Conservation (phyloP, 1,140 invertebrate genomes). For the Brachionus angularis region DNA sequence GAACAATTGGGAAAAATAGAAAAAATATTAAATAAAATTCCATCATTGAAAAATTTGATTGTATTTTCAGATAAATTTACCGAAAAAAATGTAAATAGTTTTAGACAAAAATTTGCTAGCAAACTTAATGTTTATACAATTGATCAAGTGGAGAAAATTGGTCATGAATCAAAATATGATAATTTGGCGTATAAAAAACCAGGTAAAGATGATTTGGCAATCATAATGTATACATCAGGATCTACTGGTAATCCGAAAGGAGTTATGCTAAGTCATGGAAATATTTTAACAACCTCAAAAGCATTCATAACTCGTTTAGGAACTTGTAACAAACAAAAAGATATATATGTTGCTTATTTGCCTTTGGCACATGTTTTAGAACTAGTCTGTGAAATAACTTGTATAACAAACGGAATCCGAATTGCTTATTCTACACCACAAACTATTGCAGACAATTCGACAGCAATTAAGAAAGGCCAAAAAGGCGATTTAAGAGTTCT, state of each 20-base stretch:
- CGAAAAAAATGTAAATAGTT: background rate
- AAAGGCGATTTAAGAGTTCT: slow-evolving; percentile 80
- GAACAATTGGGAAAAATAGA: slow-evolving; percentile 49
- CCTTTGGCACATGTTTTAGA: slow-evolving; percentile 96
- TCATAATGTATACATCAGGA: slow-evolving; percentile 60
- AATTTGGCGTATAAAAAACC: slow-evolving; percentile 43
- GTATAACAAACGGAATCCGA: slow-evolving; percentile 69
- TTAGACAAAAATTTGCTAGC: background rate
- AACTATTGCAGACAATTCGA: slow-evolving; percentile 87
- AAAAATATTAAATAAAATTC: slow-evolving; percentile 27
- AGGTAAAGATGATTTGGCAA: slow-evolving; percentile 52
- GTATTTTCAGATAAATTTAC: slow-evolving; percentile 25
- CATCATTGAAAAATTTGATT: background rate
- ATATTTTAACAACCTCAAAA: slow-evolving; percentile 67
- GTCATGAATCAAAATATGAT: background rate
- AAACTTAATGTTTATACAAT: background rate
- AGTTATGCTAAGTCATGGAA: slow-evolving; percentile 72
- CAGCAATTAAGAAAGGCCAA: slow-evolving; percentile 83
- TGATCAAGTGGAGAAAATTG: background rate
- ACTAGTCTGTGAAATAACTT: slow-evolving; percentile 67
- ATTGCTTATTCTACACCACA: slow-evolving; percentile 93
- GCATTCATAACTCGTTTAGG: slow-evolving; percentile 68
- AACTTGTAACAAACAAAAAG: slow-evolving; percentile 68
- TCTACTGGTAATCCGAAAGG: slow-evolving; percentile 60
- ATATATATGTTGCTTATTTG: slow-evolving; percentile 85